Conservation (phyloP, 23 tunicate genomes). For the Corella eumyota region DNA sequence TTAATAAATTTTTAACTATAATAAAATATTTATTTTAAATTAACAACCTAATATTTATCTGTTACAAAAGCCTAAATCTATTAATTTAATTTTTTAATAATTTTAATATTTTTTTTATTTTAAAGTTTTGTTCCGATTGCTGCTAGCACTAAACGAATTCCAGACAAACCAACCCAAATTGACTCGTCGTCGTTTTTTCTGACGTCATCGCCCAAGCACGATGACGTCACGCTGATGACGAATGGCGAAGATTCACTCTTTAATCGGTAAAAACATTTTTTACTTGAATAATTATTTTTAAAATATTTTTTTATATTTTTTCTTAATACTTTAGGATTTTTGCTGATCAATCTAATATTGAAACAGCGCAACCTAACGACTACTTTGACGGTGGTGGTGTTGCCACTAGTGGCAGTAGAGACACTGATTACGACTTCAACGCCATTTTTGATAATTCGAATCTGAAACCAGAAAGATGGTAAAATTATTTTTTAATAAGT, state of each 20-base stretch:
- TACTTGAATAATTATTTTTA: too few species aligned
- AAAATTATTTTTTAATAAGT: too few species aligned
- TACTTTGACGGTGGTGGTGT: too few species aligned
- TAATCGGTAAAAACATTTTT: slow-evolving; percentile 11
- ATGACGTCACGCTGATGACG: background rate
- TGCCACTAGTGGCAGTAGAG: too few species aligned
- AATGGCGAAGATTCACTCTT: slow-evolving; percentile 25
- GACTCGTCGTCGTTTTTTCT: slow-evolving; percentile 3
- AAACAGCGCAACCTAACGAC: too few species aligned
- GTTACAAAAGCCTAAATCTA: background rate
- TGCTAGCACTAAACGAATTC: slow-evolving; percentile 43
- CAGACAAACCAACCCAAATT: background rate
- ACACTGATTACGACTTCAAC: too few species aligned
- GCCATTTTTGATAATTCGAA: too few species aligned
- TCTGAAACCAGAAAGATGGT: too few species aligned
- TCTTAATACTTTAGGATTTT: too few species aligned
- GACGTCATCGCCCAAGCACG: slow-evolving; percentile 4
- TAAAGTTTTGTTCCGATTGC: slow-evolving; percentile 38
- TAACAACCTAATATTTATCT: background rate
- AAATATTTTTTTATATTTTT: too few species aligned
- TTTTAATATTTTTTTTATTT: background rate
- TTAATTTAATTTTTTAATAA: background rate
- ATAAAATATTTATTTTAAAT: background rate
- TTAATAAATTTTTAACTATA: background rate
- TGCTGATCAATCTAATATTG: too few species aligned